These are phyloP conservation scores for Drosophila pallidifrons DNA, from an alignment of 1,140 invertebrate genomes.

Conservation along the genomic window DNA sequence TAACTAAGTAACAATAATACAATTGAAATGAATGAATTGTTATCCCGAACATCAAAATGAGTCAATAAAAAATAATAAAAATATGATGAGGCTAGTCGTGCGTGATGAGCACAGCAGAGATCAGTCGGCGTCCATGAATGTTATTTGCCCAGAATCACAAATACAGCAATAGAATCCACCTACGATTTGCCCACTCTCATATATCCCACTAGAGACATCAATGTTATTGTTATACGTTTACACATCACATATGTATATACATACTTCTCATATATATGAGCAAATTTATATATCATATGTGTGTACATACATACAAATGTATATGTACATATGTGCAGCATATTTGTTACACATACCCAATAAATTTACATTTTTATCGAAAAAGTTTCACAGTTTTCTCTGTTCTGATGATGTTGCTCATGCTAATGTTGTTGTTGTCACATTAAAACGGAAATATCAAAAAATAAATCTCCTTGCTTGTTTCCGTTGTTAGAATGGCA, in stretches of 20 bases:
- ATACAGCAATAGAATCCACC: background rate
- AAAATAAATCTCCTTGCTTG: slow-evolving; percentile 81
- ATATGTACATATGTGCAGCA: background rate
- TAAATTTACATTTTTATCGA: slow-evolving; percentile 84
- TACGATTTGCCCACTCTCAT: slow-evolving; percentile 13
- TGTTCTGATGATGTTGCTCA: slow-evolving; percentile 40
- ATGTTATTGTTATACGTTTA: slow-evolving; percentile 72
- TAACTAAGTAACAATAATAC: slow-evolving; percentile 43
- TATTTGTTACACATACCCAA: slow-evolving; percentile 80
- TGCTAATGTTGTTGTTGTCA: slow-evolving; percentile 48
- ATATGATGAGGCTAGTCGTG: slow-evolving; percentile 71
- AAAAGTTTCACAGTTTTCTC: slow-evolving; percentile 67
- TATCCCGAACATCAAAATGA: slow-evolving; percentile 67
- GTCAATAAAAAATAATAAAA: slow-evolving; percentile 80
- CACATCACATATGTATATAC: slow-evolving; percentile 34
- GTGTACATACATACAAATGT: background rate
- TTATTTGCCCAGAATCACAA: slow-evolving; percentile 7
- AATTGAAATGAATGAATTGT: slow-evolving; percentile 69
- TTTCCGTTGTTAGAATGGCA: slow-evolving; percentile 77
- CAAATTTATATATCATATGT: slow-evolving; percentile 36
- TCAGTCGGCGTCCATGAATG: background rate
- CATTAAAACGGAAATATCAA: slow-evolving; percentile 82
- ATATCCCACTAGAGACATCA: slow-evolving; percentile 52
- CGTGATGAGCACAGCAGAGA: slow-evolving; percentile 49
- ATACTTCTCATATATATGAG: slow-evolving; percentile 10